These are phyloP conservation scores for Caranx melampygus DNA, from an alignment of 2,113 vertebrate genomes.

Conservation along the genomic window DNA sequence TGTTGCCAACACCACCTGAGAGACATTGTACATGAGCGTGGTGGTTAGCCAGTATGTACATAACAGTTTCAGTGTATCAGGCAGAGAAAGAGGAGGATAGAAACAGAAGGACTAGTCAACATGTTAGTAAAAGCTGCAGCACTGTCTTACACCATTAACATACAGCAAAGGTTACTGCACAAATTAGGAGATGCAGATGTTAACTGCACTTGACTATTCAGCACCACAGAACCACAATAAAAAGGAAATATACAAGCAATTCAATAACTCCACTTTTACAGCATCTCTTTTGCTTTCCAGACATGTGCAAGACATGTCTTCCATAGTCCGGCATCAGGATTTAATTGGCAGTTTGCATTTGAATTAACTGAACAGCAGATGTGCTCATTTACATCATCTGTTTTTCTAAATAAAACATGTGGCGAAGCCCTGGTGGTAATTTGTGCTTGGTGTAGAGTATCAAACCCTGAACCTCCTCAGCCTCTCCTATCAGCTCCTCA, in stretches of 20 bases:
- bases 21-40: conserved; percentile 4
- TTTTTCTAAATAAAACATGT: conserved; percentile 26
- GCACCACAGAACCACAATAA: neutral
- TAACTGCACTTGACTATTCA: neutral
- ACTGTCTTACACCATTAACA: neutral
- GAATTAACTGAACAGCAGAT: conserved; percentile 32
- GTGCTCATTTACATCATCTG: conserved; percentile 26
- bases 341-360: conserved; percentile 24
- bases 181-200: neutral
- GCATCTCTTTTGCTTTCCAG: conserved; percentile 2
- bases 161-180: neutral
- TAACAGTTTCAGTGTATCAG: conserved; percentile 16
- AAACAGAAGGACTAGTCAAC: neutral
- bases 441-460: conserved; percentile 20
- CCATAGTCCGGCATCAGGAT: neutral
- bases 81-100: neutral
- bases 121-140: neutral
- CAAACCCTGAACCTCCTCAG: neutral
- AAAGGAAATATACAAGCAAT: neutral
- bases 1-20: conserved; percentile 42
- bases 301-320: neutral
- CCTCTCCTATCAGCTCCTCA: neutral
- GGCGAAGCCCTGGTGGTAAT: conserved; percentile 16
- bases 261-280: neutral
- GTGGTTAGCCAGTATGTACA: neutral